Conservation (phyloP, 2,888 invertebrate species). For the Villa cingulata region DNA sequence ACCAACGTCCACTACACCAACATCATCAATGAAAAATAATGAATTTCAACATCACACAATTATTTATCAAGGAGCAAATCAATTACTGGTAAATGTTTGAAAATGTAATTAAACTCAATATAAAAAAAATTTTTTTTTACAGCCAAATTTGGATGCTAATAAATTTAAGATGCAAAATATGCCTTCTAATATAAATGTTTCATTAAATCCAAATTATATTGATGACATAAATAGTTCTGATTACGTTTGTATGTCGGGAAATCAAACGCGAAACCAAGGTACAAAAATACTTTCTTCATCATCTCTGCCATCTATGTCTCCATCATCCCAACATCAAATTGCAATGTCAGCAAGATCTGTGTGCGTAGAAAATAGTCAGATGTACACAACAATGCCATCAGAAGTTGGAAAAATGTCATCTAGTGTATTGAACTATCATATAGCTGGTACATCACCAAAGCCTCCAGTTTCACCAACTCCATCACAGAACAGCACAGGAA, state of each 20-base stretch:
- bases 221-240: constrained; percentile 67
- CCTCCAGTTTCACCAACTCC: constrained; percentile 50
- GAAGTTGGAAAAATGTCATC: constrained; percentile 3
- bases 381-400: constrained; percentile 3
- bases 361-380: constrained; percentile 14
- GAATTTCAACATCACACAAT: background rate
- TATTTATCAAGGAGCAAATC: background rate
- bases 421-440: background rate
- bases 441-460: constrained; percentile 2
- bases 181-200: constrained; percentile 24
- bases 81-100: background rate
- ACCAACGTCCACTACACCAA: background rate
- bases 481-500: constrained; percentile 48
- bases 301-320: too few relatives aligned
- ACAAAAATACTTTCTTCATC: background rate
- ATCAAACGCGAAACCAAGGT: constrained; percentile 17
- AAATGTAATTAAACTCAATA: background rate
- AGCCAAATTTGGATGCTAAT: background rate
- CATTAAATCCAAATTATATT: constrained; percentile 37
- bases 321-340: background rate
- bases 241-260: constrained; percentile 77
- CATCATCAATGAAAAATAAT: constrained; percentile 1
- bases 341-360: constrained; percentile 4
- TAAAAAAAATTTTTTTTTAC: background rate
- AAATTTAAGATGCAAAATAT: background rate